Percentiles rank a stretch among this genome's conserved stretches.
phyloP scores from a whole-genome alignment of 1,140 invertebrate genomes.

The Elysia chlorotica region DNA sequence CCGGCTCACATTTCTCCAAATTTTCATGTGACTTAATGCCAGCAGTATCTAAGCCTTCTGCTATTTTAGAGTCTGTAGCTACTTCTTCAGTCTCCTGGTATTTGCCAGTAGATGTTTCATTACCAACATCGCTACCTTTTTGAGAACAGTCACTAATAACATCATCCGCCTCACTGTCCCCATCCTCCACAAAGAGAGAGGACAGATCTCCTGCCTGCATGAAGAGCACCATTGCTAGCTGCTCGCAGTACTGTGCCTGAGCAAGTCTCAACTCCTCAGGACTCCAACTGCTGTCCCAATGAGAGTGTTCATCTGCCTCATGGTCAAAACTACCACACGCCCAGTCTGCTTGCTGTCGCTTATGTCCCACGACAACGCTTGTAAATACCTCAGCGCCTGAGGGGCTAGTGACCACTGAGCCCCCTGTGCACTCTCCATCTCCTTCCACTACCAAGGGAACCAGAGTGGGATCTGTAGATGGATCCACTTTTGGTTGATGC shows the following conservation, averaged over 20 bases:
- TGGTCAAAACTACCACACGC: neutral
- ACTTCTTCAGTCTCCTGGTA: too few species aligned
- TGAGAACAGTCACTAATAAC: too few species aligned
- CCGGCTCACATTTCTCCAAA: too few species aligned
- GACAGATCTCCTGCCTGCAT: constrained; percentile 2
- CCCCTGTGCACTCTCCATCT: constrained; percentile 2
- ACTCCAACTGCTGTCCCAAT: too few species aligned
- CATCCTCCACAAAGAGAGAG: neutral
- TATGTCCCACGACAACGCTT: constrained; percentile 3
- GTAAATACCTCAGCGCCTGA: constrained; percentile 3
- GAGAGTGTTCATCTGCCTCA: neutral
- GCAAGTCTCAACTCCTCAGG: neutral
- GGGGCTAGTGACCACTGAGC: constrained; percentile 15
- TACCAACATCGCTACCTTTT: too few species aligned
- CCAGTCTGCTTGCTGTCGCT: constrained; percentile 6
- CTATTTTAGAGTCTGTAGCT: too few species aligned
- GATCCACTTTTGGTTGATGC: constrained; percentile 5
- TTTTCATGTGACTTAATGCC: too few species aligned
- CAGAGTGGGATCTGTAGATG: constrained; percentile 9
- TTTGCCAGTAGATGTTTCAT: too few species aligned
- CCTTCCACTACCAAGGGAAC: constrained; percentile 9
- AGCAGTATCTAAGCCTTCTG: too few species aligned
- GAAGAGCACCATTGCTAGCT: neutral
- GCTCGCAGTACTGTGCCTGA: neutral
- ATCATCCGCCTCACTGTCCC: neutral